Conservation (phyloP, 2,888 invertebrate genomes). For the Zygaena filipendulae region DNA sequence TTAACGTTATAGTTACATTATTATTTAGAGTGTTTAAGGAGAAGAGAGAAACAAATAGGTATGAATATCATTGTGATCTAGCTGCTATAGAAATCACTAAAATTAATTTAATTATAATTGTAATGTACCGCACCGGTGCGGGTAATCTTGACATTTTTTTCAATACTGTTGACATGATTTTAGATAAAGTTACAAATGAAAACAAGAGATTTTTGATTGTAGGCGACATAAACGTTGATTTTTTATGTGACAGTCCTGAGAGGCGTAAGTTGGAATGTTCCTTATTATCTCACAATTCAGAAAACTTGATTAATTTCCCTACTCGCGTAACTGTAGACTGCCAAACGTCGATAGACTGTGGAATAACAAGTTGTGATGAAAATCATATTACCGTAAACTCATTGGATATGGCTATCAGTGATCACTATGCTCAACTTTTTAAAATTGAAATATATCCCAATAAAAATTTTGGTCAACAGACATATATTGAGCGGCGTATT, state of each 20-base stretch:
- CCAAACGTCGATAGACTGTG: neutral
- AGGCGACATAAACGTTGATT: constrained; percentile 1
- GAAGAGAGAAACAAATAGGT: too few relatives aligned
- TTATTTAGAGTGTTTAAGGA: too few relatives aligned
- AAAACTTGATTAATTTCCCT: neutral
- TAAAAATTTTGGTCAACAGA: neutral
- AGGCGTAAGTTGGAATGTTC: neutral
- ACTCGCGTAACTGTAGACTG: constrained; percentile 1
- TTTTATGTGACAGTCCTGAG: neutral
- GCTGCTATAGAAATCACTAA: too few relatives aligned
- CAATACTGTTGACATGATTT: neutral
- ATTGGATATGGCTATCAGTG: constrained; percentile 1
- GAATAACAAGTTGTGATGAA: neutral
- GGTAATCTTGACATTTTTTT: neutral
- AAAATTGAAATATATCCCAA: neutral
- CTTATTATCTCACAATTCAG: neutral
- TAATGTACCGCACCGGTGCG: neutral
- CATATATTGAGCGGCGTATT: neutral
- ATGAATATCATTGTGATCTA: too few relatives aligned
- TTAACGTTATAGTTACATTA: too few relatives aligned
- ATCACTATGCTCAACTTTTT: constrained; percentile 1
- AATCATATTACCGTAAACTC: neutral
- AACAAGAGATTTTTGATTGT: constrained; percentile 1
- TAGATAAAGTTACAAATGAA: constrained; percentile 2
- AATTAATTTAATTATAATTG: constrained; percentile 1